Conservation (phyloP, 2,888 invertebrate genomes). For the Shargacucullia verbasci region DNA sequence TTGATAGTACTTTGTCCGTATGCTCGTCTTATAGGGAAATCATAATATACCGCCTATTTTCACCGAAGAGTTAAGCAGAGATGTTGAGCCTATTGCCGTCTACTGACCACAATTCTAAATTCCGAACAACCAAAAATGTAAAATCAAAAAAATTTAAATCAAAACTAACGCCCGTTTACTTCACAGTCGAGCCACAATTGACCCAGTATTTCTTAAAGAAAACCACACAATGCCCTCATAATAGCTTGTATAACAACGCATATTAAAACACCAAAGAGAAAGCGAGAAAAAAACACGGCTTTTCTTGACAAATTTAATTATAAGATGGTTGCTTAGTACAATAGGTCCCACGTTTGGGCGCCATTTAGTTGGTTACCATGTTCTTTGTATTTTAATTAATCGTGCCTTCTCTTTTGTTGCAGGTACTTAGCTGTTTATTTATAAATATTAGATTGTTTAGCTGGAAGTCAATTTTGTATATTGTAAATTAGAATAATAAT, state of each 20-base stretch:
- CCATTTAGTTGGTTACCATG: conserved; percentile 44
- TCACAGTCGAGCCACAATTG: conserved; percentile 34
- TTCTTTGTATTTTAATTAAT: conserved; percentile 59
- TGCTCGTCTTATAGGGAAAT: too few relatives aligned
- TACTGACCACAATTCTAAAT: too few relatives aligned
- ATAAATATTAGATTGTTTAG: conserved; percentile 32
- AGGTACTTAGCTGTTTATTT: conserved; percentile 55
- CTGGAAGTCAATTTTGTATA: conserved; percentile 5
- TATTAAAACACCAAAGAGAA: conserved; percentile 46
- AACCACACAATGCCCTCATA: conserved; percentile 47
- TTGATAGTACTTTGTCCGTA: too few relatives aligned
- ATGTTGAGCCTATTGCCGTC: too few relatives aligned
- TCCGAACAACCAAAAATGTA: background rate
- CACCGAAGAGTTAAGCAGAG: too few relatives aligned
- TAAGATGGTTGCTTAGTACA: conserved; percentile 48
- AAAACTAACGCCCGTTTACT: background rate
- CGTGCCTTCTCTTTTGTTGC: conserved; percentile 63
- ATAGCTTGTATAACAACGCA: conserved; percentile 34
- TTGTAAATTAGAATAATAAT: conserved; percentile 1
- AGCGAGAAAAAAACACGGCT: conserved; percentile 34
- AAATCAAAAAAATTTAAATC: conserved; percentile 1
- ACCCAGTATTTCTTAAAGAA: conserved; percentile 24
- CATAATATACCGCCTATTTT: too few relatives aligned
- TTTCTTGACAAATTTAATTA: conserved; percentile 65
- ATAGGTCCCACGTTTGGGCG: conserved; percentile 48